phyloP scores from a whole-genome alignment of 2,113 vertebrate genomes.

The Falco punctatus region DNA sequence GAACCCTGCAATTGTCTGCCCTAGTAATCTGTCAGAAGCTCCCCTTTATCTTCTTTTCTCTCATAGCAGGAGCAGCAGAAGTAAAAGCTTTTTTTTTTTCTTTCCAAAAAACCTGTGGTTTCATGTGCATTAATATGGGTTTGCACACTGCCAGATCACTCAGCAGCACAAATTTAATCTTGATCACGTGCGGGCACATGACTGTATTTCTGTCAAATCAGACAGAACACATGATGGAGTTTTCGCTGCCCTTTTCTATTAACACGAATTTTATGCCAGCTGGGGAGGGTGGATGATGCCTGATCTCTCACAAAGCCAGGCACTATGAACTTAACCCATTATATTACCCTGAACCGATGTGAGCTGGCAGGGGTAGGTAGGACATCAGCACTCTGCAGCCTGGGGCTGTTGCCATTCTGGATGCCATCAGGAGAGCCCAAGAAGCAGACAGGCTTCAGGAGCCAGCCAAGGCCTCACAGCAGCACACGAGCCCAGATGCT shows the following conservation, averaged over 20 bases:
- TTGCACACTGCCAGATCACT: not conserved
- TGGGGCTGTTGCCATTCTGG: not conserved
- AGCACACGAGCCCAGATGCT: not conserved
- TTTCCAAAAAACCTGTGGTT: not conserved
- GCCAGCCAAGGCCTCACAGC: not conserved
- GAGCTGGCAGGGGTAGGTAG: fast-evolving
- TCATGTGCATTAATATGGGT: not conserved
- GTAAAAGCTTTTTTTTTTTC: not conserved
- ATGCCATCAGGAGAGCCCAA: not conserved
- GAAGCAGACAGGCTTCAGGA: fast-evolving
- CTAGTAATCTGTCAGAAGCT: not conserved
- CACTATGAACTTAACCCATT: not conserved
- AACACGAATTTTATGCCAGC: not conserved
- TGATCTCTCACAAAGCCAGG: not conserved
- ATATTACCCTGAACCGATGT: fast-evolving
- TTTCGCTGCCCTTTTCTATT: not conserved
- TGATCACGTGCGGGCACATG: not conserved
- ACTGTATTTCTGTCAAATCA: constrained; percentile 1
- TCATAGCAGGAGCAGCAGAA: not conserved
- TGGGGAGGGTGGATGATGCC: not conserved
- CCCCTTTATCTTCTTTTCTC: not conserved
- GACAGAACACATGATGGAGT: not conserved
- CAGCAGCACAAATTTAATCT: not conserved
- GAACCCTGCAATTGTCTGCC: not conserved
- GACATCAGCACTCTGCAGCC: not conserved